Conservation (phyloP, 2,888 invertebrate genomes). For the Drosophila maculinotata region DNA sequence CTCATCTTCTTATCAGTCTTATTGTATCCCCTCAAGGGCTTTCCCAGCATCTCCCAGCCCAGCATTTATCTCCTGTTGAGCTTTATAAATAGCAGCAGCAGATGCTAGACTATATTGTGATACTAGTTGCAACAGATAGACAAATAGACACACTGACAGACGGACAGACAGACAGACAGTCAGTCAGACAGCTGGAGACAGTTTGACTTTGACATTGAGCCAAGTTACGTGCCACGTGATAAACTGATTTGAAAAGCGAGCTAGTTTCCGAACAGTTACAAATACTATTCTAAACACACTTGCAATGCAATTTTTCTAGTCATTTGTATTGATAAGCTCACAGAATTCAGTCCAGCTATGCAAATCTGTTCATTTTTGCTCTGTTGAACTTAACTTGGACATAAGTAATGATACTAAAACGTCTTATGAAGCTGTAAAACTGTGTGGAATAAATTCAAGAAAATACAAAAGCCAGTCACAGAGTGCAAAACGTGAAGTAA, state of each 20-base stretch:
- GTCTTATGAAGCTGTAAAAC: too few relatives aligned
- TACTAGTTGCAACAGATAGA: slow-evolving; percentile 20
- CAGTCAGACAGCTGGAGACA: slow-evolving; percentile 51
- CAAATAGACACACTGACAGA: slow-evolving; percentile 6
- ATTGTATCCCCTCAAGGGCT: slow-evolving; percentile 22
- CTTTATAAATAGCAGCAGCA: slow-evolving; percentile 44
- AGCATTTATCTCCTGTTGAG: slow-evolving; percentile 27
- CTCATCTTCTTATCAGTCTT: slow-evolving; percentile 26
- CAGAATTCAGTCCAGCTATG: slow-evolving; percentile 43
- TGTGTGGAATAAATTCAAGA: too few relatives aligned
- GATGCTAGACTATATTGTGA: slow-evolving; percentile 59
- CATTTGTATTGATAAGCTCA: slow-evolving; percentile 64
- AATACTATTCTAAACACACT: background rate
- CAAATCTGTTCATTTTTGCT: slow-evolving; percentile 47
- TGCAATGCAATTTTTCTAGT: slow-evolving; percentile 40
- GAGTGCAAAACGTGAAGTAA: slow-evolving; percentile 28
- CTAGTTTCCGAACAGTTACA: slow-evolving; percentile 7
- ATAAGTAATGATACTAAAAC: slow-evolving; percentile 48
- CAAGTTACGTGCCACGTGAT: slow-evolving; percentile 61
- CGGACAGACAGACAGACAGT: slow-evolving; percentile 13
- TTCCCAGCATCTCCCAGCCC: too few relatives aligned
- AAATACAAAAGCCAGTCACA: slow-evolving; percentile 14
- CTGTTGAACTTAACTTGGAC: slow-evolving; percentile 31
- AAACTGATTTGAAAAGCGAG: slow-evolving; percentile 1
- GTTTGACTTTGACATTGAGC: slow-evolving; percentile 69